Conservation (phyloP, 1,140 invertebrate genomes). For the Drosophila tristis region DNA sequence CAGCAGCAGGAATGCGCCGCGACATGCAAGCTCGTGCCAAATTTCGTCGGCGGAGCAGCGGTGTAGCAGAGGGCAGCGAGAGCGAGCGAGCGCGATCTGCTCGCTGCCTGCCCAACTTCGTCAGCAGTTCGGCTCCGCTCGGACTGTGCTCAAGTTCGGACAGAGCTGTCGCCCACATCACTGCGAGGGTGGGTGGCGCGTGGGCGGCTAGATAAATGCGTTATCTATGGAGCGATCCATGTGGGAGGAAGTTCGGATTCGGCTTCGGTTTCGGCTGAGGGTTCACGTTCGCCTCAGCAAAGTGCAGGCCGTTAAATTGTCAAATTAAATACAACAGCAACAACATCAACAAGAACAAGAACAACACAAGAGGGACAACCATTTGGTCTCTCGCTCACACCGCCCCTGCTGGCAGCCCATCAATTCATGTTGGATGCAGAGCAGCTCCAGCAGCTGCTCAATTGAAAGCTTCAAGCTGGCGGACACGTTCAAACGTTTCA, state of each 20-base stretch:
- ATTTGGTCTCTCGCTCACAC: constrained; percentile 2
- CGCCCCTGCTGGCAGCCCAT: too few relatives aligned
- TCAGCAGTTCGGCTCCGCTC: too few relatives aligned
- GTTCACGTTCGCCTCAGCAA: constrained; percentile 7
- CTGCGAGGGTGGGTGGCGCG: constrained; percentile 12
- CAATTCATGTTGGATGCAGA: background rate
- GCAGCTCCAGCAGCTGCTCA: constrained; percentile 41
- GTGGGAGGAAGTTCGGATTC: constrained; percentile 39
- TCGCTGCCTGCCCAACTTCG: background rate
- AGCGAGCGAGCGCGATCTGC: too few relatives aligned
- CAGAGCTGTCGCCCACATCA: background rate
- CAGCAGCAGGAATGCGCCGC: constrained; percentile 40
- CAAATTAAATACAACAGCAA: constrained; percentile 51
- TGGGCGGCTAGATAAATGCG: constrained; percentile 26
- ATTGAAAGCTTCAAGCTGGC: constrained; percentile 22
- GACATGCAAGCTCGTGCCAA: constrained; percentile 40
- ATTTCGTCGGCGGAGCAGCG: background rate
- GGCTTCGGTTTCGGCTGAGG: constrained; percentile 1
- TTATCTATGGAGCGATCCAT: constrained; percentile 13
- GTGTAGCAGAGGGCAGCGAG: too few relatives aligned
- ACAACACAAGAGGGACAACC: constrained; percentile 32
- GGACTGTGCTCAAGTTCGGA: too few relatives aligned
- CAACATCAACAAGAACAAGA: background rate
- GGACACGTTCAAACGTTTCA: constrained; percentile 48
- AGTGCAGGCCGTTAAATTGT: constrained; percentile 58